phyloP scores from a whole-genome alignment of 2,113 vertebrate species.

The Percina caprodes region DNA sequence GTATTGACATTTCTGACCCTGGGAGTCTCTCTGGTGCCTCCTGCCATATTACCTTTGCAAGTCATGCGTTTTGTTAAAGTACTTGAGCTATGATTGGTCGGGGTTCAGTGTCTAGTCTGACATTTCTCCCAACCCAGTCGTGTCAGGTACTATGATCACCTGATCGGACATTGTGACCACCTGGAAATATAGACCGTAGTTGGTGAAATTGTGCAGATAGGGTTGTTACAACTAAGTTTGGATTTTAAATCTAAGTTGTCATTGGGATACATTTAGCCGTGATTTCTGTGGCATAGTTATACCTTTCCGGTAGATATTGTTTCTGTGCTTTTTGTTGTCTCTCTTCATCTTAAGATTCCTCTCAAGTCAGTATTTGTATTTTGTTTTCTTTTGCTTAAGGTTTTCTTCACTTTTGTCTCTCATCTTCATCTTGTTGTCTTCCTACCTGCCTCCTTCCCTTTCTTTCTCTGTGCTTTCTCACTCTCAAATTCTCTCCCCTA shows the following conservation, averaged over 20 bases:
- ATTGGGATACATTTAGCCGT: not conserved
- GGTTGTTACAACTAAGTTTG: not conserved
- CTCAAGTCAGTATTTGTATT: conserved; percentile 5
- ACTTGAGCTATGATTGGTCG: not conserved
- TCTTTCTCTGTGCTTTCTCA: not conserved
- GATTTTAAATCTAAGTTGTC: not conserved
- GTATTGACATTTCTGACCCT: not conserved
- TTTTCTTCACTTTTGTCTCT: conserved; percentile 26
- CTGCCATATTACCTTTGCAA: not conserved
- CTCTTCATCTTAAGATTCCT: not conserved
- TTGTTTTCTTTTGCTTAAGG: conserved; percentile 9
- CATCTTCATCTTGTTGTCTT: conserved; percentile 22
- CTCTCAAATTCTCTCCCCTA: not conserved
- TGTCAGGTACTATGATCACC: not conserved
- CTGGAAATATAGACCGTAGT: not conserved
- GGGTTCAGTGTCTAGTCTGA: not conserved
- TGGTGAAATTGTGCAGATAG: not conserved
- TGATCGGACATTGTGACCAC: not conserved
- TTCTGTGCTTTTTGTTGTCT: conserved; percentile 4
- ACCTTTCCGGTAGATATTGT: not conserved
- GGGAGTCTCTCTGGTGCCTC: not conserved
- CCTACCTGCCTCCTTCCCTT: conserved; percentile 1
- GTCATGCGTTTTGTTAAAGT: not conserved
- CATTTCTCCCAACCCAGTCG: not conserved
- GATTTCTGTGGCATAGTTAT: not conserved